These are phyloP conservation scores for Cherax quadricarinatus DNA, from an alignment of 1,140 invertebrate species.

Conservation along the genomic window DNA sequence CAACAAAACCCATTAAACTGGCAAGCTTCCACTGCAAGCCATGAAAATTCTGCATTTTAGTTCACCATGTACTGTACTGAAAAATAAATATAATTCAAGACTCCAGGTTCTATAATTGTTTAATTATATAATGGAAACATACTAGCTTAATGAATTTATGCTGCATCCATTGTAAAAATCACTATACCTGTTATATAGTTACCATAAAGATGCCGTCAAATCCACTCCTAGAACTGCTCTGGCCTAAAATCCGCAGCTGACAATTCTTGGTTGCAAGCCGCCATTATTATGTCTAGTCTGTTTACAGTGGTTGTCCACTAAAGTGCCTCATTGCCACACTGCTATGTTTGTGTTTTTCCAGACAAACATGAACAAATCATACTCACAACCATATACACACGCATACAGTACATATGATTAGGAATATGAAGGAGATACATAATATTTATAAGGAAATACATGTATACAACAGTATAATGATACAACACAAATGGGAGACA, in stretches of 20 bases:
- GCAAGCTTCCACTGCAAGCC: slow-evolving; percentile 40
- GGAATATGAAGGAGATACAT: slow-evolving; percentile 19
- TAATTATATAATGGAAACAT: slow-evolving; percentile 42
- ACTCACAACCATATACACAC: background rate
- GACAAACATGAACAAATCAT: slow-evolving; percentile 36
- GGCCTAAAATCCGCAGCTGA: slow-evolving; percentile 68
- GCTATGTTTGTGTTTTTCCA: slow-evolving; percentile 56
- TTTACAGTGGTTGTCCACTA: slow-evolving; percentile 67
- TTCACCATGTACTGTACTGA: background rate
- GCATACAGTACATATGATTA: slow-evolving; percentile 10
- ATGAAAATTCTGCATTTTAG: background rate
- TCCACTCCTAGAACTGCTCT: slow-evolving; percentile 69
- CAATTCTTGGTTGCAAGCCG: slow-evolving; percentile 69
- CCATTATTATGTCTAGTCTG: slow-evolving; percentile 70
- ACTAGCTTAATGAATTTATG: slow-evolving; percentile 63
- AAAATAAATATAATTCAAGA: background rate
- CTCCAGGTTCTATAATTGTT: background rate
- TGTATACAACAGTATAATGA: background rate
- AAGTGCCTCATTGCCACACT: slow-evolving; percentile 60
- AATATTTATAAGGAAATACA: slow-evolving; percentile 24
- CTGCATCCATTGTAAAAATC: slow-evolving; percentile 66
- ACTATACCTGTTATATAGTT: slow-evolving; percentile 73
- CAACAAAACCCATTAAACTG: slow-evolving; percentile 63
- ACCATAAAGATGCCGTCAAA: slow-evolving; percentile 65
- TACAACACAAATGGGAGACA: slow-evolving; percentile 14